Evolutionary conservation across 2,888 invertebrate species (phyloP).

Genomic region (Limnephilus rhombicus): DNA sequence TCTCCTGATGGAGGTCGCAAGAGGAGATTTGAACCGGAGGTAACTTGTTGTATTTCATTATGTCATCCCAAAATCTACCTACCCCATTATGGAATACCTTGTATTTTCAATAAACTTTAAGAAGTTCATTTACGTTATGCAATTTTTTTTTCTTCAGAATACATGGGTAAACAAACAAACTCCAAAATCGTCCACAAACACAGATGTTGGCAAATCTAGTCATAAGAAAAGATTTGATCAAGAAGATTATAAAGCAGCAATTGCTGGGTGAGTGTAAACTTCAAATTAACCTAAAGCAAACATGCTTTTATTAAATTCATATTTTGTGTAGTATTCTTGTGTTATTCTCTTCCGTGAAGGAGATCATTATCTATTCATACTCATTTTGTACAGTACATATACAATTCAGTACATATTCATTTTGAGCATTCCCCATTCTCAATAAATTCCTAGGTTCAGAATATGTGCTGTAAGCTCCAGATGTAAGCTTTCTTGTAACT

Average conservation of each 20-base stretch:
- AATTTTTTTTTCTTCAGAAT: conserved; percentile 44
- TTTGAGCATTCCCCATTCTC: neutral
- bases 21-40: conserved; percentile 59
- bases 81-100: neutral
- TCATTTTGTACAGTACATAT: neutral
- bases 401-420: neutral
- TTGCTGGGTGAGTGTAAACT: conserved; percentile 50
- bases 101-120: neutral
- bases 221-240: conserved; percentile 63
- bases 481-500: neutral
- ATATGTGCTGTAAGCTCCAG: neutral
- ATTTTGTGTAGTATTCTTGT: neutral
- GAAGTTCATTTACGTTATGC: neutral
- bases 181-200: conserved; percentile 37
- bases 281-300: neutral
- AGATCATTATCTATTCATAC: neutral
- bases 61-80: neutral
- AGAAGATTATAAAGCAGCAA: conserved; percentile 51
- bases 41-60: conserved; percentile 14
- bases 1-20: conserved; percentile 58
- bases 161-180: conserved; percentile 48
- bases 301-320: neutral
- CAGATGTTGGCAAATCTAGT: conserved; percentile 49
- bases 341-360: neutral
- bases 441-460: neutral